phyloP scores from a whole-genome alignment of 2,888 invertebrate genomes.

The Theodoxus fluviatilis region DNA sequence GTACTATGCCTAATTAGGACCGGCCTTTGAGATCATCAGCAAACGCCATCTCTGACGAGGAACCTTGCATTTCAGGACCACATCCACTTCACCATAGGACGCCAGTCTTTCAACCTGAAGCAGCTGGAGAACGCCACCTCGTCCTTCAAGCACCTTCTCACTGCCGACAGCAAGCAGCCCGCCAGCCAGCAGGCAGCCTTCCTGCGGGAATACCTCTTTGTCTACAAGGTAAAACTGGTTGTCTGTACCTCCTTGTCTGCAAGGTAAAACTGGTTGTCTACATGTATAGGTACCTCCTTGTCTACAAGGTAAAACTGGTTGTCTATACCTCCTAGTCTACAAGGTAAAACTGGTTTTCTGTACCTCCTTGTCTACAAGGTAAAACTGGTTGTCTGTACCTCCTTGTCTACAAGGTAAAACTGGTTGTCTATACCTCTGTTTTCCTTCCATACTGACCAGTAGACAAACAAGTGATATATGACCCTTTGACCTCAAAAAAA shows the following conservation, averaged over 20 bases:
- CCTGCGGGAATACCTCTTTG: conserved; percentile 85
- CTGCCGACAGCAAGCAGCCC: conserved; percentile 62
- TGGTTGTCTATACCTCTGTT: no score
- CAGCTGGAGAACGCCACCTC: conserved; percentile 75
- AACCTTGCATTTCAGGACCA: conserved; percentile 75
- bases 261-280: conserved; percentile 73
- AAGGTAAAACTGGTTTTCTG: conserved; percentile 71
- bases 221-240: conserved; percentile 82
- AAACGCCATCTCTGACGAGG: no score
- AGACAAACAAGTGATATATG: no score
- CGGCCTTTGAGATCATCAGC: no score
- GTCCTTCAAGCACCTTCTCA: conserved; percentile 78
- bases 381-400: no score
- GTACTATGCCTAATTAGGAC: no score
- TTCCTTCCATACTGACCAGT: no score
- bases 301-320: conserved; percentile 82
- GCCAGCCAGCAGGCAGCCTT: conserved; percentile 70
- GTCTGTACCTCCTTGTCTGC: no score
- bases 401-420: no score
- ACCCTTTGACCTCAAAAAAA: no score
- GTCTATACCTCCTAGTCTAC: no score
- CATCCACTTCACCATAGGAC: conserved; percentile 91
- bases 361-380: conserved; percentile 86
- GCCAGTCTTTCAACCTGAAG: conserved; percentile 84
- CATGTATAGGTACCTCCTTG: conserved; percentile 85